These are phyloP conservation scores for Linyphia triangularis DNA, from an alignment of 2,888 invertebrate species.

Conservation along the genomic window DNA sequence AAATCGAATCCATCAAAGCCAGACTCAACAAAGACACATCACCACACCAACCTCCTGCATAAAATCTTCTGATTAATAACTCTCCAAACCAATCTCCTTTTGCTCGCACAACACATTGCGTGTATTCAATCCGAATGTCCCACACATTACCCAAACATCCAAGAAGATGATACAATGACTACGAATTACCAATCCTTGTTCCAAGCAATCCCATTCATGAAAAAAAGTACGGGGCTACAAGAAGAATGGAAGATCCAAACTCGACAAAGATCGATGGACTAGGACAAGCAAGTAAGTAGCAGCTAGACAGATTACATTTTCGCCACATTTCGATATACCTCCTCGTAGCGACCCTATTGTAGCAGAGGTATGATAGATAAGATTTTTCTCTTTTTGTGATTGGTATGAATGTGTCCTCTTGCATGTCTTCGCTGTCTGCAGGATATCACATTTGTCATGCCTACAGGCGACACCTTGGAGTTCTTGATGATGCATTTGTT, in stretches of 20 bases:
- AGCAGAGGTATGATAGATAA: slow-evolving; percentile 47
- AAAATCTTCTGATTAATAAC: no score
- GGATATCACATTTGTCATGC: slow-evolving; percentile 32
- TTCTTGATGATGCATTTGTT: neutral
- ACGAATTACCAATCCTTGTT: neutral
- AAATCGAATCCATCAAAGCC: no score
- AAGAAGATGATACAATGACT: neutral
- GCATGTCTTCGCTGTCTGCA: neutral
- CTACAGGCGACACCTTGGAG: neutral
- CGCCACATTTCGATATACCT: slow-evolving; percentile 52
- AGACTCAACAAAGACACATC: no score
- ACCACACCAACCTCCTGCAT: no score
- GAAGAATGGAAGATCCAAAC: slow-evolving; percentile 6
- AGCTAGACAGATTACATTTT: slow-evolving; percentile 55
- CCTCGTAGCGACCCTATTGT: slow-evolving; percentile 34
- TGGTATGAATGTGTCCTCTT: neutral
- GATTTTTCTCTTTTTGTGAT: slow-evolving; percentile 1
- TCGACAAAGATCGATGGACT: slow-evolving; percentile 37
- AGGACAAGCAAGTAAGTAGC: neutral
- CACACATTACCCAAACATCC: neutral
- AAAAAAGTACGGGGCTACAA: neutral
- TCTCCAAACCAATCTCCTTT: no score
- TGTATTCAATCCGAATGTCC: neutral
- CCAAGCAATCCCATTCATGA: neutral
- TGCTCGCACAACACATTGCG: no score